Base-by-base conservation (phyloP, 2,888 invertebrate genomes). In the Lepas anatifera region DNA sequence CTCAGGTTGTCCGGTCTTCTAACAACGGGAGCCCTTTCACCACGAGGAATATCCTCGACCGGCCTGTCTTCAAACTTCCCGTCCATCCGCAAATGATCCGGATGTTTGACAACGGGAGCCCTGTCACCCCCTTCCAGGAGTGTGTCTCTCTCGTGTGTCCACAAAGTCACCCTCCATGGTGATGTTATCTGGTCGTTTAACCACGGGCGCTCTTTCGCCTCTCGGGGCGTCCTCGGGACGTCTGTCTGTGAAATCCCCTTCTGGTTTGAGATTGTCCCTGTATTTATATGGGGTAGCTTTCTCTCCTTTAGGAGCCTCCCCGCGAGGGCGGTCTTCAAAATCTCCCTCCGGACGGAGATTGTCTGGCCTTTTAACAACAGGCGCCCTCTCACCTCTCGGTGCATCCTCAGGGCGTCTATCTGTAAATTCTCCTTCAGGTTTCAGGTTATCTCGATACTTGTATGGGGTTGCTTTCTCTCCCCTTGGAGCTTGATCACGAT, bases 361-460 rank as follows among this genome's bases (percentile, higher is more conserved):
- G 77, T 83, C 0, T 78, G 79, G 32, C 10, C 32, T n/a, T 22
- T 11, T 71, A 0, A 69, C 71, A 16, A 50, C 27, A 25, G 67
- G 66, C 16, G 67, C 67, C 41, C 68, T 48, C 68, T 58, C 48
- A n/a, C 29, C 52, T 11, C 52, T 27, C 3, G 52, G 52, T 6
- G 18, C 52, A 7, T 52, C 52, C 16, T 52, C 52, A 18, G 32
- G 27, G 4, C n/a, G 52, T 18, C 16, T 11, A n/a, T 80, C 71
- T 35, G 70, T 67, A 75, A 84, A 84, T 52, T 77, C 80, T 68
- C 2, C 81, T 76, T 86, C 86, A 79, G 85, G 81, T 76, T 81
- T 84, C 0, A 87, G 79, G 77, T 87, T 87, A 74, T 87, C 87
- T 74, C 82, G 79, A 0, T 85, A 88, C 74, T 83, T 87, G 79